Conservation (phyloP, 2,797 vertebrate species). For the Tragopan temminckii region DNA sequence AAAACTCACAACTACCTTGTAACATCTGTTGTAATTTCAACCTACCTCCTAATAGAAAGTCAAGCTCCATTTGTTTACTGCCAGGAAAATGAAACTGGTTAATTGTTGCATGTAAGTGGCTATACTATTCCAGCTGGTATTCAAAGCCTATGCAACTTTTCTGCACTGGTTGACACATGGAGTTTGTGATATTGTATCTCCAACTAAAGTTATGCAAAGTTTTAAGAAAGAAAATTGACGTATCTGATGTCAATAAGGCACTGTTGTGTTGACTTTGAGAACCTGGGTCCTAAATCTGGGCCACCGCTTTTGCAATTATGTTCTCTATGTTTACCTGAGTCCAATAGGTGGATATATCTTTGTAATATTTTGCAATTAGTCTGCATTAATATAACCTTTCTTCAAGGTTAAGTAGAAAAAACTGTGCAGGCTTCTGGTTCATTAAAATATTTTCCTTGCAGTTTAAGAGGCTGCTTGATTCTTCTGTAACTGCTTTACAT, state of each 20-base stretch:
- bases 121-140: background rate
- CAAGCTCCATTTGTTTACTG: background rate
- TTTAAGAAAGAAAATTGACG: background rate
- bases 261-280: background rate
- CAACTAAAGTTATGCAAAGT: background rate
- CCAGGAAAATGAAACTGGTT: background rate
- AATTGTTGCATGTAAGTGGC: background rate
- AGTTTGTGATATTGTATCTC: background rate
- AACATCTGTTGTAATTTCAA: background rate
- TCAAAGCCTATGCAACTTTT: background rate
- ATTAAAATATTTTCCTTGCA: background rate
- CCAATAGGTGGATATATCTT: background rate
- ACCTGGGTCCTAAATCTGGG: background rate
- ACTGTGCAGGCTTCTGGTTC: background rate
- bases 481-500: background rate
- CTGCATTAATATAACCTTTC: background rate
- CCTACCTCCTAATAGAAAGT: background rate
- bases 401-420: background rate
- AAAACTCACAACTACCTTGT: background rate
- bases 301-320: background rate
- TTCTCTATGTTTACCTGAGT: background rate
- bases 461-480: background rate
- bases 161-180: background rate
- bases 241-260: background rate
- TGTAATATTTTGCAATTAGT: background rate